Conservation (phyloP, 2,113 vertebrate species). For the Zosterops pallidus region DNA sequence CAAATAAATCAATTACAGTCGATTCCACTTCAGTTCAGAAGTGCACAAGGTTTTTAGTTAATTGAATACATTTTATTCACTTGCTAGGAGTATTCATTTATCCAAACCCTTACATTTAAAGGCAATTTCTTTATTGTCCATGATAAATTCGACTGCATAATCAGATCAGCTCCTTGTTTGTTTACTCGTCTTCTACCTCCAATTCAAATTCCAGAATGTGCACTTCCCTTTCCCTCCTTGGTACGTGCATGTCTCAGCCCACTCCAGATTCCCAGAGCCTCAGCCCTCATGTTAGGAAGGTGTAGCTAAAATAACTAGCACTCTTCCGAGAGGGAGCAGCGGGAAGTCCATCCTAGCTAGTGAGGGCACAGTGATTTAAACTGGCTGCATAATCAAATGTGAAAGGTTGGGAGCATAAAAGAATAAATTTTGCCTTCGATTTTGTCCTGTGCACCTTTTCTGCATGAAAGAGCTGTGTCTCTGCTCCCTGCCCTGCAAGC, state of each 20-base stretch:
- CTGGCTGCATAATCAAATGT: not conserved
- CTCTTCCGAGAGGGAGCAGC: not conserved
- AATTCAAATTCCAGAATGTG: constrained; percentile 43
- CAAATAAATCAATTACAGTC: constrained; percentile 95
- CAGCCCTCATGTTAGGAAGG: not conserved
- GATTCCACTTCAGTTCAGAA: constrained; percentile 92
- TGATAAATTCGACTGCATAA: constrained; percentile 58
- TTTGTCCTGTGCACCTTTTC: not conserved
- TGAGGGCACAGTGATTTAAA: not conserved
- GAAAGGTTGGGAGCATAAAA: not conserved
- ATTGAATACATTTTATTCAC: constrained; percentile 88
- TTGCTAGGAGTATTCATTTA: constrained; percentile 84
- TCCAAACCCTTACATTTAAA: constrained; percentile 76
- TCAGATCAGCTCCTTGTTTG: constrained; percentile 62
- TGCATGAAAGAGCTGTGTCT: not conserved
- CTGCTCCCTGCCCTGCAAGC: not conserved
- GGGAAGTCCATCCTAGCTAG: not conserved
- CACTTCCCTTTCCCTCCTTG: not conserved
- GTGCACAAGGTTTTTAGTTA: constrained; percentile 85
- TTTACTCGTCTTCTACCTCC: constrained; percentile 38
- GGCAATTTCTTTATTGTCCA: constrained; percentile 69
- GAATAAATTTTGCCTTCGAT: not conserved
- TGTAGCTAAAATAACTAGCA: not conserved
- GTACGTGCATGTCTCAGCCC: not conserved
- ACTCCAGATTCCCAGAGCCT: not conserved